These are phyloP conservation scores for Euleptes europaea DNA, from an alignment of 2,113 vertebrate species.

Conservation along the genomic window DNA sequence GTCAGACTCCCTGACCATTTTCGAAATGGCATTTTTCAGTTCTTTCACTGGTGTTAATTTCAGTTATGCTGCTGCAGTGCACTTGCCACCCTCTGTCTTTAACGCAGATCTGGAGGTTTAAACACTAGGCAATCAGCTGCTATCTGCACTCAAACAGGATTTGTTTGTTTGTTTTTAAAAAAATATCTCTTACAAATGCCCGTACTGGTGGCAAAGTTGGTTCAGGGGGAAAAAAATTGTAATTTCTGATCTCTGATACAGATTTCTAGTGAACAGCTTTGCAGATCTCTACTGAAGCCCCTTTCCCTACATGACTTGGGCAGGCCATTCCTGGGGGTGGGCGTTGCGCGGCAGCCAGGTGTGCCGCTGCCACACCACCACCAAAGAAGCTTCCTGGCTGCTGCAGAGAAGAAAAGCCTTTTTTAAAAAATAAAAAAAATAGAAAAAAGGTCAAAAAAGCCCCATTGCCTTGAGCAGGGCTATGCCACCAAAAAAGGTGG, in stretches of 20 bases:
- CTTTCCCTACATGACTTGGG: fast-evolving
- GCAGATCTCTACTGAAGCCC: not conserved
- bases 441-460: too few relatives aligned
- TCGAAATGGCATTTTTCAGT: conserved; percentile 28
- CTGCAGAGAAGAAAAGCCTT: too few relatives aligned
- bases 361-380: too few relatives aligned
- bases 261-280: not conserved
- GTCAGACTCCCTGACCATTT: conserved; percentile 36
- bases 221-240: conserved; percentile 28
- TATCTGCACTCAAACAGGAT: conserved; percentile 24
- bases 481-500: too few relatives aligned
- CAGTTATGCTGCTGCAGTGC: conserved; percentile 43
- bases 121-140: conserved; percentile 68
- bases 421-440: too few relatives aligned
- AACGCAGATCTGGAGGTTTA: conserved; percentile 63
- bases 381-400: too few relatives aligned
- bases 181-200: conserved; percentile 3
- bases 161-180: conserved; percentile 32
- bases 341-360: too few relatives aligned
- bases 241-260: conserved; percentile 35
- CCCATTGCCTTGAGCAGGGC: too few relatives aligned
- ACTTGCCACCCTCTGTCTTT: conserved; percentile 65
- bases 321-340: too few relatives aligned
- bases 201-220: conserved; percentile 36
- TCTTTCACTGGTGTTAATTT: conserved; percentile 49